Base-by-base conservation (phyloP, 2,888 invertebrate genomes). In the Melanotus villosus region DNA sequence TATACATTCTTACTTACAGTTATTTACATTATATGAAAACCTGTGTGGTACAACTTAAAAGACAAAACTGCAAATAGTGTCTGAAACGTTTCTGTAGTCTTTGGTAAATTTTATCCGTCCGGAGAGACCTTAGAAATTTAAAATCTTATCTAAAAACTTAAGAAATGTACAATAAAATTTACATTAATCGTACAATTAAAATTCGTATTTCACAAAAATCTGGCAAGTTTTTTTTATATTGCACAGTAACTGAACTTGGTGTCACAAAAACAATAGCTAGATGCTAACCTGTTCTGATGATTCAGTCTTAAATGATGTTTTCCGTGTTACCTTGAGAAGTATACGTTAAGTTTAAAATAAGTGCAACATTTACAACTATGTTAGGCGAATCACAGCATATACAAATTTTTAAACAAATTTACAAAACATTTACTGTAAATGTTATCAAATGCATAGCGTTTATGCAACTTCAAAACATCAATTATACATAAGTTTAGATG, bases 1-100 rank as follows among this genome's bases (percentile, higher is more conserved):
- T 67, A 62, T 67, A 56, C 62, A 64, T 62, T 57, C 32, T 52
- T 41, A 57, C 38, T 63, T 65, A 65, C 63, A 65, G 41, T 41
- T 69, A 65, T 69, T 59, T 69, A 69, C 65, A 69, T n/a, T 26
- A 5, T 26, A 7, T 50, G 52, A 30, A 7, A 30, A 52, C 10
- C 12, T 52, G 30, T 5, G 18, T 9, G 32, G 7, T 45, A 45
- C 6, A 45, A 45, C 10, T 10, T 45, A 45, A 21, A 23, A 45
- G 23, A 45, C 45, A 45, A 45, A 45, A 12, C n/a, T 18, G 19
- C 45, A 45, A 45, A 26, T 5, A 26, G 4, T 26, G 3, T 26
- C 26, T 7, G 16, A 9, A 21, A 18, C 21, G n/a, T 45, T 45
- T 45, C 10, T 23, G 19, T 45, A 45, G 45, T 45, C 45, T 45